A percentile compares a stretch with the other conserved stretches of the same genome.
These are phyloP conservation scores for Sebastes elongatus DNA, from an alignment of 2,797 vertebrate genomes.

Conservation along the genomic window DNA sequence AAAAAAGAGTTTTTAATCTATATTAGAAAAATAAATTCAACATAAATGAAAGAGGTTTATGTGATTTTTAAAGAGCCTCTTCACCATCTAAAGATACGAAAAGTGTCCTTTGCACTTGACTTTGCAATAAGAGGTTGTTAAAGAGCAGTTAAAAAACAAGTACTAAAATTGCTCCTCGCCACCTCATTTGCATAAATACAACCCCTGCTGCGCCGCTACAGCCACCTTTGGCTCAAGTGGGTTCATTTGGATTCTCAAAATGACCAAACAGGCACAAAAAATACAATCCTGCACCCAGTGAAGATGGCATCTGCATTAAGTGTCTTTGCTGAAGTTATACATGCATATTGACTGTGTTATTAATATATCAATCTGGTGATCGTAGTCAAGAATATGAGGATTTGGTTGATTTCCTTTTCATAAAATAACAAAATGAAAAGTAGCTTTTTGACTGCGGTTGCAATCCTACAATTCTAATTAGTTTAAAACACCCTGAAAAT, in stretches of 20 bases:
- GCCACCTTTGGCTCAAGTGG: background rate
- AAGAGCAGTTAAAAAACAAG: conserved; percentile 18
- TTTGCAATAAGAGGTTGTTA: conserved; percentile 16
- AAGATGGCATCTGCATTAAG: background rate
- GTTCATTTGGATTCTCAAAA: background rate
- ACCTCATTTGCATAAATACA: conserved; percentile 8
- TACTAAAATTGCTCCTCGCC: background rate
- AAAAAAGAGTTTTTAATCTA: background rate
- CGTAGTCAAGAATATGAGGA: background rate
- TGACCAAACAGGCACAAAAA: background rate
- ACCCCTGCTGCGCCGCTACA: background rate
- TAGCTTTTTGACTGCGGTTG: background rate
- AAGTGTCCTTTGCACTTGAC: conserved; percentile 17
- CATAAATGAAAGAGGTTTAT: background rate
- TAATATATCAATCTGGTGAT: background rate
- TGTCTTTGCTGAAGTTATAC: background rate
- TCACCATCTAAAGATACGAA: background rate
- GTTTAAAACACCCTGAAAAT: background rate
- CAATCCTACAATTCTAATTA: background rate
- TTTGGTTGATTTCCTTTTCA: background rate
- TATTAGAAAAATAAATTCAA: background rate
- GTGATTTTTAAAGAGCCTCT: background rate
- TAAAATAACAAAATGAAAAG: background rate
- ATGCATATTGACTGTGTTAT: background rate
- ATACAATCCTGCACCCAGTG: background rate